phyloP scores from a whole-genome alignment of 1,140 invertebrate genomes.

The Apocrypta bakeri region DNA sequence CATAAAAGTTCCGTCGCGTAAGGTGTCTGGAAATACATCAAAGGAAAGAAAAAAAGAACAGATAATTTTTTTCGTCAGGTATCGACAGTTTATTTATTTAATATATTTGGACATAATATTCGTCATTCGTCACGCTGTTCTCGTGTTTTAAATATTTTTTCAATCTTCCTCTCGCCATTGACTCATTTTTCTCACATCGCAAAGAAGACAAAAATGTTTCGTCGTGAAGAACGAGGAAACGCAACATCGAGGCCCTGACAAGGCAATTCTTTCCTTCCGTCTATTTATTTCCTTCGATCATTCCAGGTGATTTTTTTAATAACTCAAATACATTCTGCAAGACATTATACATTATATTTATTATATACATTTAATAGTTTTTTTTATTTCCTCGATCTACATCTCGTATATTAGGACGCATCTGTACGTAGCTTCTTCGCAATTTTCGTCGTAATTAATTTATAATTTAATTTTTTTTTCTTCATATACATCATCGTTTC shows the following conservation, averaged over 20 bases:
- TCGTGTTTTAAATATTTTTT: background rate
- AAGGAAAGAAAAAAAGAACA: too few species aligned
- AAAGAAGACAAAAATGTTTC: constrained; percentile 1
- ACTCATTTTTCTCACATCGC: background rate
- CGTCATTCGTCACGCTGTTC: constrained; percentile 49
- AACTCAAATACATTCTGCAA: constrained; percentile 68
- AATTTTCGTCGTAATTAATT: background rate
- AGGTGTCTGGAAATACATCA: background rate
- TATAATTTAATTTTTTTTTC: background rate
- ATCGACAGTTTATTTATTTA: constrained; percentile 59
- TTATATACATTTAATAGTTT: constrained; percentile 64
- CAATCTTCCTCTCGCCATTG: background rate
- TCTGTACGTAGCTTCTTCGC: constrained; percentile 4
- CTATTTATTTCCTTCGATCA: constrained; percentile 26
- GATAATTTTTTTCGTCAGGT: constrained; percentile 49
- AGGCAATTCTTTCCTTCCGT: constrained; percentile 8
- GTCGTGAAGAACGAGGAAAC: constrained; percentile 8
- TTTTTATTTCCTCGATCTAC: constrained; percentile 53
- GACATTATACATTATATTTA: constrained; percentile 65
- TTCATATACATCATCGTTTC: background rate
- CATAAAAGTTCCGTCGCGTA: background rate
- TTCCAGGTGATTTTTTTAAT: constrained; percentile 60
- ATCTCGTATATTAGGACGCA: constrained; percentile 53
- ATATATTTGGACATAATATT: constrained; percentile 54
- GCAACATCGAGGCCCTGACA: constrained; percentile 9